These are phyloP conservation scores for Lagorchestes hirsutus DNA, from an alignment of 2,797 vertebrate species.

Conservation along the genomic window DNA sequence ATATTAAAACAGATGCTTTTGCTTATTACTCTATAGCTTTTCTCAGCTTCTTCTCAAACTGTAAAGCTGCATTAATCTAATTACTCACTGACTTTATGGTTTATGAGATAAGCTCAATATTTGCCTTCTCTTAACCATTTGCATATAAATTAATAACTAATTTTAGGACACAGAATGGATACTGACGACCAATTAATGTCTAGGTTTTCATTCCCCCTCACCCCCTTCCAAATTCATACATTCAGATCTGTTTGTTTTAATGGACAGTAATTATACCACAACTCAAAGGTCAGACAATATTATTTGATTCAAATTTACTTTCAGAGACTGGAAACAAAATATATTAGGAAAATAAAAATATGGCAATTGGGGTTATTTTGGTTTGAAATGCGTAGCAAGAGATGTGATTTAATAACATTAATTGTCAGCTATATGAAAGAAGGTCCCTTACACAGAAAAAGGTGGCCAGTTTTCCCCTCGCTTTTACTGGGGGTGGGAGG, in stretches of 20 bases:
- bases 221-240: not conserved
- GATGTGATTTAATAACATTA: no score
- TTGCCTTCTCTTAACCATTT: not conserved
- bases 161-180: not conserved
- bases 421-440: no score
- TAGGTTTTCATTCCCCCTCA: not conserved
- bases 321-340: not conserved
- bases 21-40: not conserved
- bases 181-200: not conserved
- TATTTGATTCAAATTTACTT: not conserved
- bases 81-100: not conserved
- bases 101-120: not conserved
- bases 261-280: not conserved
- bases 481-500: no score
- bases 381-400: no score
- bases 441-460: no score
- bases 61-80: not conserved
- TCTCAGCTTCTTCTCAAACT: not conserved
- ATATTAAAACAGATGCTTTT: constrained; percentile 67
- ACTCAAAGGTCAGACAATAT: not conserved
- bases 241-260: not conserved
- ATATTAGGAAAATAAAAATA: not conserved
- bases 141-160: not conserved
- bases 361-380: not conserved
- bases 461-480: no score